A percentile compares a stretch with the other conserved stretches of the same genome.
Conservation (phyloP, 2,113 vertebrate species). For the Globicephala melas region DNA sequence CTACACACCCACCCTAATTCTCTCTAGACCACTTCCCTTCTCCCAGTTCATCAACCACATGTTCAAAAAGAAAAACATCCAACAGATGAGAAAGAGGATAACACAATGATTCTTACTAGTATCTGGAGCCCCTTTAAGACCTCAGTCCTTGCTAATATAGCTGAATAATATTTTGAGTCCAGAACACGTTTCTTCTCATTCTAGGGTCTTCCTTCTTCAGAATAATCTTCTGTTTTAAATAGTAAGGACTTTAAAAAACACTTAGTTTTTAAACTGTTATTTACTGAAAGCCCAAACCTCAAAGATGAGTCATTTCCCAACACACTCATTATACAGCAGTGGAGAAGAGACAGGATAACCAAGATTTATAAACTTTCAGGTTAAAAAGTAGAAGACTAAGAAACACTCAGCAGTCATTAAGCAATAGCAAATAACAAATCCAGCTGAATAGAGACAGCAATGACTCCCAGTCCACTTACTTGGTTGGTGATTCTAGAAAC, state of each 20-base stretch:
- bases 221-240: neutral
- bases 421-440: neutral
- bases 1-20: neutral
- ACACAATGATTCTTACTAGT: neutral
- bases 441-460: neutral
- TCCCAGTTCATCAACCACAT: neutral
- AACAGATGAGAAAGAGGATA: neutral
- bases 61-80: neutral
- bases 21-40: neutral
- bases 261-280: neutral
- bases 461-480: neutral
- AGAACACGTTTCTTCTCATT: neutral
- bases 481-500: conserved; percentile 2
- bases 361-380: neutral
- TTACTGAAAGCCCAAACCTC: conserved; percentile 4
- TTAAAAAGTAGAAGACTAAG: neutral
- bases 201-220: neutral
- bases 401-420: neutral
- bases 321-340: neutral
- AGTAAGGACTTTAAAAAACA: neutral
- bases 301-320: neutral
- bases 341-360: neutral
- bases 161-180: neutral
- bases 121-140: neutral
- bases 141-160: neutral